phyloP scores from a whole-genome alignment of 1,140 invertebrate genomes.

The Drosophila parvula region DNA sequence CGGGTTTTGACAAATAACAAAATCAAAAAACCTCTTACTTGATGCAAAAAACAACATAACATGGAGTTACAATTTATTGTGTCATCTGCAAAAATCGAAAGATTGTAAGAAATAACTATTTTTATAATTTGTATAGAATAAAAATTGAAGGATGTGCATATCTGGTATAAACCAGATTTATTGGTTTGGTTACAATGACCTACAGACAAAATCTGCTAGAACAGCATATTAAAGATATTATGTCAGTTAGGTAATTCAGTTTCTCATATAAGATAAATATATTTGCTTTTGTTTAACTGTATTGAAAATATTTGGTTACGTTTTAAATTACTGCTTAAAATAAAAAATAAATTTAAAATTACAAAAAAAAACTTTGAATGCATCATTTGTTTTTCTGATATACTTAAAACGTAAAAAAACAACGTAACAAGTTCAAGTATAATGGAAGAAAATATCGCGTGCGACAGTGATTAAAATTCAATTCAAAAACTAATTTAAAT shows the following conservation, averaged over 20 bases:
- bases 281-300: not conserved
- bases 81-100: not conserved
- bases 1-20: slow-evolving; percentile 2
- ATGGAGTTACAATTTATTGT: not conserved
- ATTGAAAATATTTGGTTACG: not conserved
- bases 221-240: slow-evolving; percentile 7
- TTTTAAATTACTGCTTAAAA: not conserved
- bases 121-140: not conserved
- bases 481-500: too few relatives aligned
- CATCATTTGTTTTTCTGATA: not conserved
- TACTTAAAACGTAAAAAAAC: not conserved
- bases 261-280: not conserved
- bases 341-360: too few relatives aligned
- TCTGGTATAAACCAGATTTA: slow-evolving; percentile 4
- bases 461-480: too few relatives aligned
- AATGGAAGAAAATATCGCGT: not conserved
- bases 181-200: slow-evolving; percentile 2
- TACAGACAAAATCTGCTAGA: slow-evolving; percentile 1
- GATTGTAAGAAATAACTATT: not conserved
- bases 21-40: not conserved
- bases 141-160: slow-evolving; percentile 1
- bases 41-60: not conserved
- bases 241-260: not conserved
- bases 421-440: not conserved
- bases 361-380: not conserved